These are phyloP conservation scores for Pachyseris speciosa DNA, from an alignment of 64 coral and sea anemone genomes.

Conservation along the genomic window DNA sequence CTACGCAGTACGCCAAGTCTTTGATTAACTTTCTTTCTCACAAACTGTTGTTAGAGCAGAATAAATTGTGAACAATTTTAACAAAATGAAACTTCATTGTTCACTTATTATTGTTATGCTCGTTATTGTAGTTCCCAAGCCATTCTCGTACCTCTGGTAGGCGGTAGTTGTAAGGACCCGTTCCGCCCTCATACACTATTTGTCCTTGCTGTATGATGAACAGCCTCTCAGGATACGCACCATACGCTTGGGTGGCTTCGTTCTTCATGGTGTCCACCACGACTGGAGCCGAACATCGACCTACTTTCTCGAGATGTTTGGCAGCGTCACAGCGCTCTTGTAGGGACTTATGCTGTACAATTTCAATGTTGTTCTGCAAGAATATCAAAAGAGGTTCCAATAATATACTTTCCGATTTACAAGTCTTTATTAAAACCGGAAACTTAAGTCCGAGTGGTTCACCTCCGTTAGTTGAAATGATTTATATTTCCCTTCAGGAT, in stretches of 20 bases:
- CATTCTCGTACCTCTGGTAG: slow-evolving; percentile 26
- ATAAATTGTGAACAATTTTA: no score
- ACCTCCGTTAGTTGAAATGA: no score
- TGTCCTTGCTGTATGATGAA: slow-evolving; percentile 40
- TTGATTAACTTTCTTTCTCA: no score
- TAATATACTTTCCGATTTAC: no score
- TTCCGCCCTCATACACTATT: slow-evolving; percentile 54
- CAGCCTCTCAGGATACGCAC: slow-evolving; percentile 42
- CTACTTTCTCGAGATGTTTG: background rate
- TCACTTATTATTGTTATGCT: background rate
- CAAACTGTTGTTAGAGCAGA: no score
- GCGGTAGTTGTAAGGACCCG: slow-evolving; percentile 44
- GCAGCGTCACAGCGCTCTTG: slow-evolving; percentile 73
- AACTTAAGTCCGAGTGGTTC: no score
- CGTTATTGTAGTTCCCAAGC: slow-evolving; percentile 22
- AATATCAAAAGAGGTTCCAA: background rate
- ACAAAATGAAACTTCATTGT: background rate
- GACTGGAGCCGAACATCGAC: slow-evolving; percentile 20
- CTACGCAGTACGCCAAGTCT: no score
- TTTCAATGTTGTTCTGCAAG: slow-evolving; percentile 66
- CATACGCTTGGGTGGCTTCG: slow-evolving; percentile 45
- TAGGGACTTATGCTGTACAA: slow-evolving; percentile 32
- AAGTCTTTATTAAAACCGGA: no score
- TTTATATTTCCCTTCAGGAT: no score
- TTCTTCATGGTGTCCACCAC: slow-evolving; percentile 62